Percentiles rank a stretch among this genome's conserved stretches.
These are phyloP conservation scores for Isichthys henryi DNA, from an alignment of 2,113 vertebrate species.

Conservation along the genomic window DNA sequence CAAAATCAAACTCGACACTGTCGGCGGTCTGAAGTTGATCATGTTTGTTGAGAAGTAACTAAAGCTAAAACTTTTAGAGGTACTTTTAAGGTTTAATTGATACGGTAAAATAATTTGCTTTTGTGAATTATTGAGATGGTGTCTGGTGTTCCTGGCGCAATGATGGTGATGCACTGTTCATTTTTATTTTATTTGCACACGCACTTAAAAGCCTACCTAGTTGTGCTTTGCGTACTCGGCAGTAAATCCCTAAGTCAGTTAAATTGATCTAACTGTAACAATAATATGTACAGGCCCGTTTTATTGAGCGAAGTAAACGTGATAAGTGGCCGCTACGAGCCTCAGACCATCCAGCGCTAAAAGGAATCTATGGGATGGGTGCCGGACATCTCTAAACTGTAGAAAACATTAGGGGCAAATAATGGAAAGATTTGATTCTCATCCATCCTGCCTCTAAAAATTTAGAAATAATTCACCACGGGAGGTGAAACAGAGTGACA, in stretches of 20 bases:
- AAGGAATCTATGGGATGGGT: neutral
- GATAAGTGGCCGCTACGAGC: neutral
- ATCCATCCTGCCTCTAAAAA: neutral
- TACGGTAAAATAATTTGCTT: conserved; percentile 35
- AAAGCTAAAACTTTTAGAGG: conserved; percentile 27
- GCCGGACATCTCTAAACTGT: neutral
- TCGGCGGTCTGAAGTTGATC: conserved; percentile 13
- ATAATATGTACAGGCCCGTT: neutral
- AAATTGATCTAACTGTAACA: neutral
- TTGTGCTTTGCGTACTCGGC: neutral
- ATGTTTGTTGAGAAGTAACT: neutral
- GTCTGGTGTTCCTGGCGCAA: conserved; percentile 30
- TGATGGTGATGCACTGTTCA: neutral
- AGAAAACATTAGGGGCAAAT: neutral
- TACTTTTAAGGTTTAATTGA: conserved; percentile 44
- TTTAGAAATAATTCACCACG: neutral
- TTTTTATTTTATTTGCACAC: neutral
- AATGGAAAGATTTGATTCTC: neutral
- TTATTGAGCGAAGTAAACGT: neutral
- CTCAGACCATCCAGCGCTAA: neutral
- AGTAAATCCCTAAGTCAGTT: neutral
- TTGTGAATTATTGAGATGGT: conserved; percentile 52
- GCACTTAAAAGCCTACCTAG: neutral
- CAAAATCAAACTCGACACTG: conserved; percentile 29
- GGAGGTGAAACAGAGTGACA: neutral